Evolutionary conservation across 2,888 invertebrate genomes (phyloP).

Genomic region (Pilophorus perplexus): DNA sequence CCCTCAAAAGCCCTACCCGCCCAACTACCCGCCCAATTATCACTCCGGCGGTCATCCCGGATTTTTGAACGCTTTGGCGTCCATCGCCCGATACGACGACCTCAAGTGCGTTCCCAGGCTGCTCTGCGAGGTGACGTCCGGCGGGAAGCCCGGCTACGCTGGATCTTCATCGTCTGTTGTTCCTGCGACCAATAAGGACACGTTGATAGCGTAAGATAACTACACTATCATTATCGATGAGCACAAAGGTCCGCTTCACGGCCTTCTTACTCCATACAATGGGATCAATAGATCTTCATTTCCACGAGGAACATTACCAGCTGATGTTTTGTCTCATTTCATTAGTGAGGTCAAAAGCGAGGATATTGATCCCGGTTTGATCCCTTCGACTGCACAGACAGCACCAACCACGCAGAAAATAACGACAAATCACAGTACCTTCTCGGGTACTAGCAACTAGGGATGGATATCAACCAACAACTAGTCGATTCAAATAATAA

Average conservation of each 20-base stretch:
- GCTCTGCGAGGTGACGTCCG: conserved; percentile 72
- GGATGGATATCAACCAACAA: no score
- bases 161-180: conserved; percentile 52
- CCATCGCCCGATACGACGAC: conserved; percentile 70
- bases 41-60: conserved; percentile 46
- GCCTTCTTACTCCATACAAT: conserved; percentile 8
- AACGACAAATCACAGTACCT: no score
- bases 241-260: background rate
- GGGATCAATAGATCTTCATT: conserved; percentile 25
- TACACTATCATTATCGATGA: background rate
- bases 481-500: no score
- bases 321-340: conserved; percentile 13
- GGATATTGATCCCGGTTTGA: no score
- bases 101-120: conserved; percentile 75
- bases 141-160: conserved; percentile 53
- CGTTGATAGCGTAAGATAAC: conserved; percentile 62
- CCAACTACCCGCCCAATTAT: conserved; percentile 12
- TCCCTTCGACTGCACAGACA: no score
- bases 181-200: conserved; percentile 51
- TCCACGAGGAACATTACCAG: background rate
- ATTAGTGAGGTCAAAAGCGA: conserved; percentile 14
- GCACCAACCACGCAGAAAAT: no score
- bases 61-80: conserved; percentile 57
- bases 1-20: conserved; percentile 8
- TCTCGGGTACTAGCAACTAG: no score